Evolutionary conservation across 2,113 vertebrate genomes (phyloP).

Genomic region (Nettapus auritus): DNA sequence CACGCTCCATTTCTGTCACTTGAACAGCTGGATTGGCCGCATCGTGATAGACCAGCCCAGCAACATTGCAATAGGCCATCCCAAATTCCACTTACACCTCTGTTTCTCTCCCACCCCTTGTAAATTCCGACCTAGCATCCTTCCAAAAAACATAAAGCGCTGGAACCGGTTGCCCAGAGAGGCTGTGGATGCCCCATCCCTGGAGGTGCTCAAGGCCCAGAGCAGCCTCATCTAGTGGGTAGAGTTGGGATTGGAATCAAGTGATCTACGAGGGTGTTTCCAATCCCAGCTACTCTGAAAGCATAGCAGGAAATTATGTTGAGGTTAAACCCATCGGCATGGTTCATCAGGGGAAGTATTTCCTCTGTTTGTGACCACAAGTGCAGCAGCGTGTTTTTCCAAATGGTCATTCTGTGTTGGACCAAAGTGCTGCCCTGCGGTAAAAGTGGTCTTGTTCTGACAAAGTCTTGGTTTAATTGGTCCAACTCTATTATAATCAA

Average conservation of each 20-base stretch:
- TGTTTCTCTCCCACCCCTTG: background rate
- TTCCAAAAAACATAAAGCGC: accelerated
- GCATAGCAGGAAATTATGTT: accelerated
- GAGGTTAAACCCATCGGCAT: accelerated
- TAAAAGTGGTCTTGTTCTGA: accelerated
- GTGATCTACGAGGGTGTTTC: no score
- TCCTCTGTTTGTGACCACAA: background rate
- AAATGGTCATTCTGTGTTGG: accelerated
- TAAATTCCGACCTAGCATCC: background rate
- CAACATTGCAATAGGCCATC: accelerated
- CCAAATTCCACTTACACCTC: accelerated
- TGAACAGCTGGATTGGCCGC: no score
- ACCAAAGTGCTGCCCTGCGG: background rate
- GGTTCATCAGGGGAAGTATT: background rate
- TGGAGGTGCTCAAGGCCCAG: no score
- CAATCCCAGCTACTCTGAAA: no score
- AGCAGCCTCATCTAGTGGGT: no score
- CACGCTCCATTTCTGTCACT: accelerated
- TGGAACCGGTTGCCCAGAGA: no score
- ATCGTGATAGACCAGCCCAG: accelerated
- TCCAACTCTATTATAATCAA: no score
- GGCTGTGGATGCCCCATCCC: no score
- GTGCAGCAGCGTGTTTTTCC: accelerated
- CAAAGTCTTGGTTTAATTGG: background rate
- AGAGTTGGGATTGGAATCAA: no score